Percentiles rank a stretch among this genome's conserved stretches.
These are phyloP conservation scores for Conus betulinus DNA, from an alignment of 1,140 invertebrate species.

Conservation along the genomic window DNA sequence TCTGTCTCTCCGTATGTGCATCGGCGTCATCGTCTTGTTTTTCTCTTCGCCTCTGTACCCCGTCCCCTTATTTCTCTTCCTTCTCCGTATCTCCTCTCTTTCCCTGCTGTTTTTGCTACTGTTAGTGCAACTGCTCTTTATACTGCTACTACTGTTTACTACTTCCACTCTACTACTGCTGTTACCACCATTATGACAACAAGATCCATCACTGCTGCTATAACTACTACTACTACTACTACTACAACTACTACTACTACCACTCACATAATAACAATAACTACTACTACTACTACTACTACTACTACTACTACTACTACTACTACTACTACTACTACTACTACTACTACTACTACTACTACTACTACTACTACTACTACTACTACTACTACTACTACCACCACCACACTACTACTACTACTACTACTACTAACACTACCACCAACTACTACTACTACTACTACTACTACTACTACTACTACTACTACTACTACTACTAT, in stretches of 20 bases:
- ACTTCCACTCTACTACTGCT: neutral
- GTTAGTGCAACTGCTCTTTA: too few species aligned
- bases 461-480: neutral
- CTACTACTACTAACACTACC: neutral
- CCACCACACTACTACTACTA: neutral
- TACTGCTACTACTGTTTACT: too few species aligned
- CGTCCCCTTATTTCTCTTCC: too few species aligned
- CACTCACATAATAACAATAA: too few species aligned
- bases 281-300: neutral
- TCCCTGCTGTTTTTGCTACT: too few species aligned
- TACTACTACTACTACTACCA: neutral
- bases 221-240: constrained; percentile 58
- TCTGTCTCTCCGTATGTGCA: too few species aligned
- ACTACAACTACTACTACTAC: constrained; percentile 66
- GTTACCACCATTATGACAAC: constrained; percentile 54
- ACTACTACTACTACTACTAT: neutral
- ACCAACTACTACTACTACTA: neutral
- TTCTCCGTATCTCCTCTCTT: too few species aligned
- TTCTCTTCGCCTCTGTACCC: too few species aligned
- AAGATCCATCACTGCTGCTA: constrained; percentile 78
- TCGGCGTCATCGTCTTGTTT: too few species aligned
- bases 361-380: neutral
- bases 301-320: neutral
- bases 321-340: too few species aligned
- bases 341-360: neutral